phyloP scores from a whole-genome alignment of 2,113 vertebrate genomes.

The Spea multiplicata region DNA sequence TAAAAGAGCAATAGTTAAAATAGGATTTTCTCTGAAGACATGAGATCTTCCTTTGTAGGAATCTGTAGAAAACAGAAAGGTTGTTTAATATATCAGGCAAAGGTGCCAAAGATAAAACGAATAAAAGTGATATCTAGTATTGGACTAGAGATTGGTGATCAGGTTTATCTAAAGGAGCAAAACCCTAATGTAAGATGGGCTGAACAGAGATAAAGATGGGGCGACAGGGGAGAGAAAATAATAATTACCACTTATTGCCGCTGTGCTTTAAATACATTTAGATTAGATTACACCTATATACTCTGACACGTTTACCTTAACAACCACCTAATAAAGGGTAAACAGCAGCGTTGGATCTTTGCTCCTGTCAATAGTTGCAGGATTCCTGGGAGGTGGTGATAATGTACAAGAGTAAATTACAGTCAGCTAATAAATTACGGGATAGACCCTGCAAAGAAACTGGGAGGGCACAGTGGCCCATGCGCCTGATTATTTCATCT shows the following conservation, averaged over 20 bases:
- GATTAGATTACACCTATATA: conserved; percentile 25
- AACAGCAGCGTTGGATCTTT: conserved; percentile 69
- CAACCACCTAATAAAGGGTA: conserved; percentile 45
- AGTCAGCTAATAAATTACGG: conserved; percentile 58
- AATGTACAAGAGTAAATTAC: conserved; percentile 51
- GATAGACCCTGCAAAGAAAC: conserved; percentile 42
- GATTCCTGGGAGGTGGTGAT: conserved; percentile 61
- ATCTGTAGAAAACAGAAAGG: too few species aligned
- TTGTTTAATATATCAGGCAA: too few species aligned
- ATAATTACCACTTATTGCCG: conserved; percentile 1
- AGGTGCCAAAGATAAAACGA: too few species aligned
- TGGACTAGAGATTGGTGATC: not conserved
- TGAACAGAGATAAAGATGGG: not conserved
- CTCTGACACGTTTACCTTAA: conserved; percentile 27
- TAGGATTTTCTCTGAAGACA: too few species aligned
- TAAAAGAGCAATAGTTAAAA: too few species aligned
- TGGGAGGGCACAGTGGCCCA: conserved; percentile 46
- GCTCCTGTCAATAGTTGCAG: conserved; percentile 75
- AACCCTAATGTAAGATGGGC: conserved; percentile 3
- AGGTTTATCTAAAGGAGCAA: conserved; percentile 19
- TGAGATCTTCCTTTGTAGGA: too few species aligned
- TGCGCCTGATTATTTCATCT: not conserved
- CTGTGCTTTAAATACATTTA: conserved; percentile 19
- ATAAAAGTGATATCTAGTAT: too few species aligned
- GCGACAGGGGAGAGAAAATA: not conserved